These are phyloP conservation scores for Tiaroga cobitis DNA, from an alignment of 2,797 vertebrate species.

Conservation along the genomic window DNA sequence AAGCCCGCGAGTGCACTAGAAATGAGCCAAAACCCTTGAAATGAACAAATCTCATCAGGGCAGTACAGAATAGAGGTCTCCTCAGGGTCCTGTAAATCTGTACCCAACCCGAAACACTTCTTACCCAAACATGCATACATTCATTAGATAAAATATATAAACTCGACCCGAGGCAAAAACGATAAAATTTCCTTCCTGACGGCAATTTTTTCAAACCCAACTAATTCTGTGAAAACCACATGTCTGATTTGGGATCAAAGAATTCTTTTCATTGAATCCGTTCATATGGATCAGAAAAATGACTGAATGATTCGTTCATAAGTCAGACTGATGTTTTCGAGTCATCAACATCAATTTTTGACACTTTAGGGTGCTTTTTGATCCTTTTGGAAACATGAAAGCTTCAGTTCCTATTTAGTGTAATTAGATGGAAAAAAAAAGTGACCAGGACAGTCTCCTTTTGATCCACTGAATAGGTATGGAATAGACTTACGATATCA, in stretches of 20 bases:
- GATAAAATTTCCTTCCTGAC: background rate
- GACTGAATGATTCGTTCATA: background rate
- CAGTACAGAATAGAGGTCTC: background rate
- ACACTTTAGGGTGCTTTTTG: background rate
- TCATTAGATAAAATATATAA: background rate
- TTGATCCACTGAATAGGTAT: background rate
- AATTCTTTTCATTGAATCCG: background rate
- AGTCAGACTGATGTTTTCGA: background rate
- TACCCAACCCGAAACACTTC: background rate
- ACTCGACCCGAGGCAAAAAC: background rate
- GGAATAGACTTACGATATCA: background rate
- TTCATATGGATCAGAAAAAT: background rate
- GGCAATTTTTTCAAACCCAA: background rate
- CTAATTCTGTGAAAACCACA: too few relatives aligned
- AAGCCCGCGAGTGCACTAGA: slow-evolving; percentile 33
- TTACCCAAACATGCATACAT: background rate
- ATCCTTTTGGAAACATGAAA: background rate
- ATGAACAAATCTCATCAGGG: slow-evolving; percentile 21
- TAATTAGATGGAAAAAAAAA: background rate
- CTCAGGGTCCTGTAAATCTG: background rate
- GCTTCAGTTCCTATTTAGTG: background rate
- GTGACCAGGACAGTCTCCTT: background rate
- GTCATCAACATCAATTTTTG: background rate
- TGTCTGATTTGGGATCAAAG: background rate
- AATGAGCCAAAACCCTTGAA: slow-evolving; percentile 19